phyloP scores from a whole-genome alignment of 2,113 vertebrate genomes.

The Austrofundulus limnaeus region DNA sequence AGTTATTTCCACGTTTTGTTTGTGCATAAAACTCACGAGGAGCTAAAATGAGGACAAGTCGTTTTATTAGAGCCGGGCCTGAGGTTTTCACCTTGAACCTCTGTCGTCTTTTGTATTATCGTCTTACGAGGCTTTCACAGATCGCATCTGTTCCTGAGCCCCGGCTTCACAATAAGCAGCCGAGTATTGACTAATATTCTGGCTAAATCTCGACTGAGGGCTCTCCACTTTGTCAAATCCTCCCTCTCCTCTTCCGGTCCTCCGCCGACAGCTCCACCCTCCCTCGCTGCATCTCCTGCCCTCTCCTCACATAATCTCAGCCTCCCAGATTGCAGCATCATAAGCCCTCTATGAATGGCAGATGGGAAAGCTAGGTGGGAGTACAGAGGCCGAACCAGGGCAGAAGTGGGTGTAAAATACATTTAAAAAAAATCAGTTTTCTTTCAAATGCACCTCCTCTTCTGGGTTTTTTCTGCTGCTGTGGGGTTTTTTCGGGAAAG shows the following conservation, averaged over 20 bases:
- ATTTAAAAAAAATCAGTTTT: conserved; percentile 44
- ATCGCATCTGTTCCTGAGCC: conserved; percentile 18
- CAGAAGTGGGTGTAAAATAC: conserved; percentile 60
- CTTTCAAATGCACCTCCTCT: conserved; percentile 40
- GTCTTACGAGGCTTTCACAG: conserved; percentile 11
- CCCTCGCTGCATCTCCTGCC: conserved; percentile 39
- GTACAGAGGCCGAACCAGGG: conserved; percentile 51
- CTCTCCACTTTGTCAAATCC: conserved; percentile 31
- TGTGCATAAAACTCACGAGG: conserved; percentile 2
- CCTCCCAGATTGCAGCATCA: conserved; percentile 62
- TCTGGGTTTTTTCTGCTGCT: conserved; percentile 29
- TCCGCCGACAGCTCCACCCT: conserved; percentile 43
- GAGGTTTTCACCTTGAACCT: conserved; percentile 8
- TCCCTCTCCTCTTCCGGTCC: conserved; percentile 19
- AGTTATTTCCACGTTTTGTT: neutral
- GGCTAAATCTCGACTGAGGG: conserved; percentile 36
- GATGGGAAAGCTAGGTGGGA: conserved; percentile 65
- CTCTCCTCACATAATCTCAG: conserved; percentile 57
- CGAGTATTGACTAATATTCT: conserved; percentile 53
- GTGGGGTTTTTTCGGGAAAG: conserved; percentile 41
- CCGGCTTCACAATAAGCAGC: conserved; percentile 18
- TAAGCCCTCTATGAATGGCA: conserved; percentile 69
- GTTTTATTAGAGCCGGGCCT: neutral
- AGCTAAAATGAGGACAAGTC: neutral
- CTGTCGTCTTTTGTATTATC: neutral